Evolutionary conservation across 2,797 vertebrate genomes (phyloP).

Genomic region (Crypturellus tataupa): DNA sequence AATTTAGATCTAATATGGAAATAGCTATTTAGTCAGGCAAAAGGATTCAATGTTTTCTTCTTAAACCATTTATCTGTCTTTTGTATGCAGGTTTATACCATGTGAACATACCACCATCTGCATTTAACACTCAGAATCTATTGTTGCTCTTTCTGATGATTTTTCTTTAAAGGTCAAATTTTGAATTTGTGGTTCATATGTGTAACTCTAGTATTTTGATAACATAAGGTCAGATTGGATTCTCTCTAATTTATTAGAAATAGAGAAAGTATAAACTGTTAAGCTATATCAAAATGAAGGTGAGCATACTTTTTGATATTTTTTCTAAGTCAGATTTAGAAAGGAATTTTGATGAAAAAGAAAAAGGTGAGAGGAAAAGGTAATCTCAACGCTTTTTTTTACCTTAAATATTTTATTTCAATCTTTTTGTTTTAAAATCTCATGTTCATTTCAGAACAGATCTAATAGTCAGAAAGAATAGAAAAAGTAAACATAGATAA

Average conservation of each 20-base stretch:
- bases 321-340: neutral
- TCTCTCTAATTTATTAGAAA: neutral
- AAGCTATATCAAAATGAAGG: no score
- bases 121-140: neutral
- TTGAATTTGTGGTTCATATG: neutral
- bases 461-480: neutral
- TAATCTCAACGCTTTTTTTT: neutral
- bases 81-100: neutral
- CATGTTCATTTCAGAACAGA: neutral
- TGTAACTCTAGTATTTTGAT: neutral
- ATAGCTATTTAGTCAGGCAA: neutral
- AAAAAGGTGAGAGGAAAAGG: neutral
- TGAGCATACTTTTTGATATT: no score
- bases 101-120: neutral
- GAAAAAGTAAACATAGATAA: neutral
- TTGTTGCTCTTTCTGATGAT: neutral
- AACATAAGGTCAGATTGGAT: neutral
- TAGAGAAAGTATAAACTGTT: no score
- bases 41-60: neutral
- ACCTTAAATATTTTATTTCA: neutral
- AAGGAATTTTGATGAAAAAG: neutral
- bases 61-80: neutral
- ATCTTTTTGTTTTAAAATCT: neutral
- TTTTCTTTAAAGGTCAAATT: neutral
- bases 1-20: constrained; percentile 46